phyloP scores from a whole-genome alignment of 2,113 vertebrate species.

The Zapornia atra region DNA sequence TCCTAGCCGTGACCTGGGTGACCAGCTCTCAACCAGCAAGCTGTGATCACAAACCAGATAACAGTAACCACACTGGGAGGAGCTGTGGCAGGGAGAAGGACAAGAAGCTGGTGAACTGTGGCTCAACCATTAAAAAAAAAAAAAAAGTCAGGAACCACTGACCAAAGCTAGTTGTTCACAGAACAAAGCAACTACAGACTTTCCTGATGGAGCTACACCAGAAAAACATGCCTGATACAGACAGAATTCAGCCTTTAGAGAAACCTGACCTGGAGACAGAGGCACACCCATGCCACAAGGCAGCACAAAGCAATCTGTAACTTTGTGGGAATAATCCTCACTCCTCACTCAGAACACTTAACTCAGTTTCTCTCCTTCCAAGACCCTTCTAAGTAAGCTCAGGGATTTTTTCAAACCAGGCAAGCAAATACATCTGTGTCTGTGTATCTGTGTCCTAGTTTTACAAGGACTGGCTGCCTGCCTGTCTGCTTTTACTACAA shows the following conservation, averaged over 20 bases:
- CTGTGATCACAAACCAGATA: not conserved
- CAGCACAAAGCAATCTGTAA: not conserved
- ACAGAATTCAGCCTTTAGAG: not conserved
- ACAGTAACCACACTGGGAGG: not conserved
- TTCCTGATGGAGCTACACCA: not conserved
- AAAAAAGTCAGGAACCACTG: not conserved
- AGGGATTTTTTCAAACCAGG: not conserved
- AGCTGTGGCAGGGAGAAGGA: not conserved
- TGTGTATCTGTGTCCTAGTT: not conserved
- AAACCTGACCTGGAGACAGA: not conserved
- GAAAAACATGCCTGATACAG: not conserved
- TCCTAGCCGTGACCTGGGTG: not conserved
- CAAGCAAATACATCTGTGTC: not conserved
- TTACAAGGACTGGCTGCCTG: not conserved
- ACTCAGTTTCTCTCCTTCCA: not conserved
- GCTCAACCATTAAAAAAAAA: not conserved
- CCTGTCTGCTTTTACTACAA: not conserved
- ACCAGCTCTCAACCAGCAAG: not conserved
- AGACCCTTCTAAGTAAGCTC: not conserved
- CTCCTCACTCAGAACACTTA: not conserved
- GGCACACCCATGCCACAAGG: rapidly evolving
- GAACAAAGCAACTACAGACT: not conserved
- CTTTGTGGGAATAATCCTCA: not conserved
- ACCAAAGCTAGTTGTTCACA: not conserved
- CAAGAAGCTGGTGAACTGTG: not conserved